Evolutionary conservation across 1,140 invertebrate genomes (phyloP).

Genomic region (Meteorus sp.): DNA sequence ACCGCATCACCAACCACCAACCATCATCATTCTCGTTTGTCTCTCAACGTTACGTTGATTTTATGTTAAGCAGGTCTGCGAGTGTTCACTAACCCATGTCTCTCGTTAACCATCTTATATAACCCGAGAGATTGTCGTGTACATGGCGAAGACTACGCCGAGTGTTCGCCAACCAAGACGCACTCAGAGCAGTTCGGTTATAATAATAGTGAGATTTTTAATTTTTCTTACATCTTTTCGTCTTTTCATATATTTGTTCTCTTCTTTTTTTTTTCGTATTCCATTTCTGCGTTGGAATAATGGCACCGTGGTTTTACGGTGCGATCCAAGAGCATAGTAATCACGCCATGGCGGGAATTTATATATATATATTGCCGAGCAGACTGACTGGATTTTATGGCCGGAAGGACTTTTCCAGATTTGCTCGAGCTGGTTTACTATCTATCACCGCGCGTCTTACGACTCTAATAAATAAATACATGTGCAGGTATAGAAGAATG

Average conservation of each 20-base stretch:
- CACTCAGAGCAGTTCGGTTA: background rate
- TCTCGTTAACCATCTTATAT: conserved; percentile 40
- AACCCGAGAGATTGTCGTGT: background rate
- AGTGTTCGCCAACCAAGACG: too few relatives aligned
- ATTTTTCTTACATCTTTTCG: conserved; percentile 12
- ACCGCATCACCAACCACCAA: too few relatives aligned
- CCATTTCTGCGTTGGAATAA: too few relatives aligned
- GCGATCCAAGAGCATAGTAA: background rate
- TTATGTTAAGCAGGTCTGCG: conserved; percentile 37
- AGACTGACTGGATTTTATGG: conserved; percentile 24
- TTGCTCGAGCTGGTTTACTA: conserved; percentile 19
- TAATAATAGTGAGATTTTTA: conserved; percentile 26
- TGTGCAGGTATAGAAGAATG: background rate
- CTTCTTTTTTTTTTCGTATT: too few relatives aligned
- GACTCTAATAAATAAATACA: background rate
- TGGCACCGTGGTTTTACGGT: conserved; percentile 13
- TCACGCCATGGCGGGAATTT: background rate
- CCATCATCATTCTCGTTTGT: conserved; percentile 14
- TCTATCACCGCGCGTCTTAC: background rate
- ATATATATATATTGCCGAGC: conserved; percentile 22
- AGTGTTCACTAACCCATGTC: conserved; percentile 26
- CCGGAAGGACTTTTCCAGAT: conserved; percentile 23
- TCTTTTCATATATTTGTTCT: conserved; percentile 7
- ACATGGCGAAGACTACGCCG: background rate
- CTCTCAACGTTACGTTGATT: conserved; percentile 30